A percentile compares a stretch with the other conserved stretches of the same genome.
Conservation (phyloP, 2,113 vertebrate genomes). For the Axis porcinus region DNA sequence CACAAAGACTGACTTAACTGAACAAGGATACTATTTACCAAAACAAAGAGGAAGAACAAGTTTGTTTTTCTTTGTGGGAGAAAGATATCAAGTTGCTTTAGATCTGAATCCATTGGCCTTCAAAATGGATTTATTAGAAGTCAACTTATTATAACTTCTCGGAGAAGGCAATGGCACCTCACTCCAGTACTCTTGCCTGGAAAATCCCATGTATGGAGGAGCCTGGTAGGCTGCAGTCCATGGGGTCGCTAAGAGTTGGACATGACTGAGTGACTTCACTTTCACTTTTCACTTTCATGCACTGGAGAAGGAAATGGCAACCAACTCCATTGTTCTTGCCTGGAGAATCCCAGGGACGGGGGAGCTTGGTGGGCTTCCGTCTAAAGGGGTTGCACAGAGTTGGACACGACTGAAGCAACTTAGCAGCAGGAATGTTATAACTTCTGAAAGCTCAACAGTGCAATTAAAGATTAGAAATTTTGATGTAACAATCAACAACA, state of each 20-base stretch:
- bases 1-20: not conserved
- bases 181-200: not conserved
- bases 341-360: not conserved
- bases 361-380: not conserved
- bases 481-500: not conserved
- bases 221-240: not conserved
- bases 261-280: not conserved
- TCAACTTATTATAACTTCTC: not conserved
- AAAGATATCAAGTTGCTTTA: not conserved
- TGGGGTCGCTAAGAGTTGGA: not conserved
- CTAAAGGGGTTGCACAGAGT: not conserved
- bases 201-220: not conserved
- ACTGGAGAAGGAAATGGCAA: not conserved
- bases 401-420: not conserved
- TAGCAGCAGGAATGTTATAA: not conserved
- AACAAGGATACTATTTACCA: constrained; percentile 3
- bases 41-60: not conserved
- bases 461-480: not conserved
- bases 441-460: not conserved
- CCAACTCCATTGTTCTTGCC: not conserved
- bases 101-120: not conserved
- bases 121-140: not conserved
- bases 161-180: not conserved
- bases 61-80: not conserved
- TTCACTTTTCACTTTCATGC: not conserved